Base-by-base conservation (phyloP, 2,113 vertebrate species). In the Plotosus lineatus region DNA sequence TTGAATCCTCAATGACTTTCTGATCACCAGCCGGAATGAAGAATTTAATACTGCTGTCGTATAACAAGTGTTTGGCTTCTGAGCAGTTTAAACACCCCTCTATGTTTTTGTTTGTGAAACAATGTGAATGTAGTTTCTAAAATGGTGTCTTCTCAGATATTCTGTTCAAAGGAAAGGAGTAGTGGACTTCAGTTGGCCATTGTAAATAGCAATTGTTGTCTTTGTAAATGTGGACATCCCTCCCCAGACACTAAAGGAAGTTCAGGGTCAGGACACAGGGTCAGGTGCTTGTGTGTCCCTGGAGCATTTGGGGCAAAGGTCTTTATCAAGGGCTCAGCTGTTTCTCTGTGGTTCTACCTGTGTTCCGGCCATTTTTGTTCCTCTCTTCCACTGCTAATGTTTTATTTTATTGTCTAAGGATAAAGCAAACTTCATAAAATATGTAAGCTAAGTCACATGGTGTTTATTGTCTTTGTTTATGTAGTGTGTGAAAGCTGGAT, bases 151-250 rank as follows among this genome's bases (percentile, higher is more conserved):
- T 68, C n/a, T 26, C 65, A 44, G 38, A 26, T 42, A 68, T 68
- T 68, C 23, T 68, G 26, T 68, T n/a, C 42, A 2, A 68, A 68
- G 40, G 23, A 44, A 44, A 68, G 65, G 44, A n/a, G 65, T 21
- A 68, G n/a, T 44, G 23, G 23, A 68, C 19, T 40, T 65, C 40
- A 4, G 33, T 23, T 40, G 33, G 33, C 36, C 36, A 40, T 44
- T 44, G 65, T 68, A 68, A 68, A 68, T n/a, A 44, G 65, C 15
- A 68, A 68, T 68, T 68, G 65, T 42, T 68, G 23, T 26, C 38
- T 44, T 42, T 68, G 65, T 12, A 15, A 42, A 68, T 68, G 15
- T 23, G 6, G 9, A 68, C 65, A 68, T 68, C 65, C 65, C 65
- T 68, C 44, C 40, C 38, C 65, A 68, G 38, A 68, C 65, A 68